Percentiles rank a stretch among this genome's conserved stretches.
Conservation (phyloP, 2,797 vertebrate genomes). For the Sebastes variabilis region DNA sequence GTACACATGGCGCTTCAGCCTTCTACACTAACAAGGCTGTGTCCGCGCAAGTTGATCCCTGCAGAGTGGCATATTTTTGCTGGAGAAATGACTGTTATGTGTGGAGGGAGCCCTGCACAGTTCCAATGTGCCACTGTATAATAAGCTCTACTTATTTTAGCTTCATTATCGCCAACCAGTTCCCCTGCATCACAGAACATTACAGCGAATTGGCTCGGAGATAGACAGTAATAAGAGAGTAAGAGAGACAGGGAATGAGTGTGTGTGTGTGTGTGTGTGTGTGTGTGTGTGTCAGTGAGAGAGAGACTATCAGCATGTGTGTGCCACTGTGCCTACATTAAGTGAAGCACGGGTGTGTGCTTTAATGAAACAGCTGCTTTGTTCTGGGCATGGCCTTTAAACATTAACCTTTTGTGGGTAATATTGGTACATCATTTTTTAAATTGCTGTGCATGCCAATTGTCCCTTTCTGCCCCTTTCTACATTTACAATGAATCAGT, state of each 20-base stretch:
- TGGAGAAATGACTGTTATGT: conserved; percentile 47
- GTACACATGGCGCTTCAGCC: conserved; percentile 19
- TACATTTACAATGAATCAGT: not conserved
- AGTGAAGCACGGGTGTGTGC: not conserved
- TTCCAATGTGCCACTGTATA: conserved; percentile 51
- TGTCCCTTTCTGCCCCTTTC: not conserved
- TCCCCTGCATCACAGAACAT: conserved; percentile 55
- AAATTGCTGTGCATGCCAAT: not conserved
- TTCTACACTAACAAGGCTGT: conserved; percentile 58
- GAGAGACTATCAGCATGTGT: conserved; percentile 8
- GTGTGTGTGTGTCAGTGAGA: conserved; percentile 3
- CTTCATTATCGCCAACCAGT: conserved; percentile 64
- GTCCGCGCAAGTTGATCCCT: conserved; percentile 40
- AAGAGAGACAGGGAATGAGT: conserved; percentile 13
- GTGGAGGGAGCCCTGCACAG: conserved; percentile 32
- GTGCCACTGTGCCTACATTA: conserved; percentile 12
- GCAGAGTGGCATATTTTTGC: conserved; percentile 59
- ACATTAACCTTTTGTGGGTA: not conserved
- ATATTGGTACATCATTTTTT: not conserved
- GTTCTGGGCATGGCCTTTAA: conserved; percentile 7
- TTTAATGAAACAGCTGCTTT: conserved; percentile 22
- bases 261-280: conserved; percentile 8
- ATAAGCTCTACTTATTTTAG: conserved; percentile 71
- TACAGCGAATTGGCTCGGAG: conserved; percentile 64
- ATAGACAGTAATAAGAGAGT: conserved; percentile 52